Evolutionary conservation across 2,888 invertebrate species (phyloP).

Genomic region (Drosophila subsilvestris): DNA sequence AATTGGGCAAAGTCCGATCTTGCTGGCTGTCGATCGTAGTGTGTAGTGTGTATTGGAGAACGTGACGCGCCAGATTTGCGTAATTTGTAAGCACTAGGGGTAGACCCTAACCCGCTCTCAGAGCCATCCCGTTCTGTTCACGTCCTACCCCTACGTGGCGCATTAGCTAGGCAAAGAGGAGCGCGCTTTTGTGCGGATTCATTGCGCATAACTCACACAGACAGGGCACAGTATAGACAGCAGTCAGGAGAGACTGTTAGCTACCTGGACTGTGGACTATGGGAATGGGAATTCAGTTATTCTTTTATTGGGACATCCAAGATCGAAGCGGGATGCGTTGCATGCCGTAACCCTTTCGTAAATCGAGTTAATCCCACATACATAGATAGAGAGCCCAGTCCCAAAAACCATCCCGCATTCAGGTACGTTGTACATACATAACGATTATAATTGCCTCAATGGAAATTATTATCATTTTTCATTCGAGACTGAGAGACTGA

Average conservation of each 20-base stretch:
- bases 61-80: slow-evolving; percentile 64
- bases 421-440: slow-evolving; percentile 30
- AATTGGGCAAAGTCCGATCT: neutral
- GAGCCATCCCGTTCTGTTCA: neutral
- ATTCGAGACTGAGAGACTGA: slow-evolving; percentile 47
- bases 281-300: slow-evolving; percentile 51
- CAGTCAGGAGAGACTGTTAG: slow-evolving; percentile 4
- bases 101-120: slow-evolving; percentile 9
- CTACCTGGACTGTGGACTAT: slow-evolving; percentile 67
- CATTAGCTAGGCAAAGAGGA: slow-evolving; percentile 52
- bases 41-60: slow-evolving; percentile 33
- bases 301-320: slow-evolving; percentile 64
- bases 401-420: slow-evolving; percentile 19
- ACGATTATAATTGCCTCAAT: slow-evolving; percentile 61
- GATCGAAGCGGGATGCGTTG: slow-evolving; percentile 50
- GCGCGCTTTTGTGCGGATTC: slow-evolving; percentile 60
- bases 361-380: slow-evolving; percentile 77
- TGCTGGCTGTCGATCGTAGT: neutral
- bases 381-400: slow-evolving; percentile 38
- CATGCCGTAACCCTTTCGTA: slow-evolving; percentile 70
- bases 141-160: slow-evolving; percentile 17
- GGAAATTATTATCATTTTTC: slow-evolving; percentile 77
- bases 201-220: slow-evolving; percentile 54
- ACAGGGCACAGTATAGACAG: slow-evolving; percentile 14
- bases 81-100: slow-evolving; percentile 74